A percentile compares a stretch with the other conserved stretches of the same genome.
These are phyloP conservation scores for Alethe castanea DNA, from an alignment of 2,113 vertebrate species.

Conservation along the genomic window DNA sequence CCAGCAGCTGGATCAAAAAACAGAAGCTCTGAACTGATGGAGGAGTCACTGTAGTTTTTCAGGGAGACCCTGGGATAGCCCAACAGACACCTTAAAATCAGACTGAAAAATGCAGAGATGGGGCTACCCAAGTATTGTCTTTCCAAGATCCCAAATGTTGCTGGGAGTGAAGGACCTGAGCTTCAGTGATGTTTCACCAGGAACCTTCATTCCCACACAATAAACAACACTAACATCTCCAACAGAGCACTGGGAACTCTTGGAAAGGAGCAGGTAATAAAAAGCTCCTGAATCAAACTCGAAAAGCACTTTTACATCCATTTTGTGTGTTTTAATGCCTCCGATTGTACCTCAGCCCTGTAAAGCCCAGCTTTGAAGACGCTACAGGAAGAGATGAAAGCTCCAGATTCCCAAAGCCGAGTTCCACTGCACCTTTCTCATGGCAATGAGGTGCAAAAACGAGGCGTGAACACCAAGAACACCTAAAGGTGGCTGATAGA, in stretches of 20 bases:
- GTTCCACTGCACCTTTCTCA: not conserved
- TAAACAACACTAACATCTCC: not conserved
- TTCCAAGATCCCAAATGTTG: not conserved
- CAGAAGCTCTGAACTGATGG: not conserved
- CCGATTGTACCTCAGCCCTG: accelerated
- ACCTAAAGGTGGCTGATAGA: not conserved
- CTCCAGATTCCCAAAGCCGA: not conserved
- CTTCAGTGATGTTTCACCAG: not conserved
- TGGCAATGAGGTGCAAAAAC: not conserved
- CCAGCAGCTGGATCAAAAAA: no score
- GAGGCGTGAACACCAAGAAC: not conserved
- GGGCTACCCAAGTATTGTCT: not conserved
- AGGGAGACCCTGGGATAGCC: not conserved
- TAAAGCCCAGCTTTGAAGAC: not conserved
- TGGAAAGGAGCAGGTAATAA: not conserved
- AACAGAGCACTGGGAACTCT: not conserved
- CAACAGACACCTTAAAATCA: not conserved
- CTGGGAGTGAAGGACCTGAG: not conserved
- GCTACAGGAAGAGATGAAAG: not conserved
- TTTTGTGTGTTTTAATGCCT: not conserved
- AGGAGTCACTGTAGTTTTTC: not conserved
- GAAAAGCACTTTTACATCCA: not conserved
- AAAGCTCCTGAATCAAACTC: not conserved
- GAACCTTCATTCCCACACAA: not conserved
- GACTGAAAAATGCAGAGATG: not conserved